Evolutionary conservation across 2,797 vertebrate genomes (phyloP).

Genomic region (Poeciliopsis gracilis): DNA sequence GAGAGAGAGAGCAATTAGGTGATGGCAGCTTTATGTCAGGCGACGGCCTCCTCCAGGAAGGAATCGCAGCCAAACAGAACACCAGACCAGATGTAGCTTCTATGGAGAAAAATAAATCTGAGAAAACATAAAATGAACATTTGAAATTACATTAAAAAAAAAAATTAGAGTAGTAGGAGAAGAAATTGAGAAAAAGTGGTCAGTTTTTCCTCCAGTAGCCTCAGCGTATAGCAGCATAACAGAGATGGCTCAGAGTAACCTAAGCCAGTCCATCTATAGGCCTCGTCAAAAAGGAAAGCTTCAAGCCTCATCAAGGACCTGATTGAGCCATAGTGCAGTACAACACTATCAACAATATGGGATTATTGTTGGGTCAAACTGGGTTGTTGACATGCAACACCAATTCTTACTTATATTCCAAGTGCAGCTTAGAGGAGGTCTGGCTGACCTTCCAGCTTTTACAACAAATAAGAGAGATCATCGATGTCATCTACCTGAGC

Average conservation of each 20-base stretch:
- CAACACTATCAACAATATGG: neutral
- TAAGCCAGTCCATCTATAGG: neutral
- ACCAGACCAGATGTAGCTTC: neutral
- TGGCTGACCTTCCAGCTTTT: neutral
- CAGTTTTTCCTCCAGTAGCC: neutral
- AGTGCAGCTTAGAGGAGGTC: neutral
- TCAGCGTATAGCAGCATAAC: neutral
- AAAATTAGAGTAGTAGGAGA: neutral
- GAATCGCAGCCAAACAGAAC: too few relatives aligned
- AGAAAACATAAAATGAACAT: neutral
- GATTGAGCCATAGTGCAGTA: neutral
- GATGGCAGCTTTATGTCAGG: too few relatives aligned
- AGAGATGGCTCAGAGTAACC: neutral
- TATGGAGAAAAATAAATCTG: neutral
- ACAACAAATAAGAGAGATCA: neutral
- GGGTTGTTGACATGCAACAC: neutral
- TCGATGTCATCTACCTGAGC: neutral
- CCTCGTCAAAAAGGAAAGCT: neutral
- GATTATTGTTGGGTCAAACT: neutral
- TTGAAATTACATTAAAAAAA: neutral
- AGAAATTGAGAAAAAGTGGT: neutral
- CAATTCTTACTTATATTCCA: neutral
- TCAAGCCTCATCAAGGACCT: neutral
- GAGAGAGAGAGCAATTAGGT: too few relatives aligned
- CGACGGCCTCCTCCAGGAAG: too few relatives aligned